Evolutionary conservation across 2,888 invertebrate genomes (phyloP).

Genomic region (Meloe dianella): DNA sequence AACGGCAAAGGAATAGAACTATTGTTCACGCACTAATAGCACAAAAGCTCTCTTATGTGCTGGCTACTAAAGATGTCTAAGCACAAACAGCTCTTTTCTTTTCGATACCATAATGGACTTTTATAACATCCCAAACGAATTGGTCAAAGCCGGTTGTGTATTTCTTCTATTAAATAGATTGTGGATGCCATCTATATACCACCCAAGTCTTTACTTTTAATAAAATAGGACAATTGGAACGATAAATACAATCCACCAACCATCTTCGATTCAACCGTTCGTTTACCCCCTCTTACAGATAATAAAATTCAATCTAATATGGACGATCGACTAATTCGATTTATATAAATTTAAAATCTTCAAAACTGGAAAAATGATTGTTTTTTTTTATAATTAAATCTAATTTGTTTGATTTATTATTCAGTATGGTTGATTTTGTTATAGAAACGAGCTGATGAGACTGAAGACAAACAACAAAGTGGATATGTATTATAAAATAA

Average conservation of each 20-base stretch:
- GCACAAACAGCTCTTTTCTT: conserved; percentile 37
- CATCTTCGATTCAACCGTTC: neutral
- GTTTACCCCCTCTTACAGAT: neutral
- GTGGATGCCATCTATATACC: conserved; percentile 4
- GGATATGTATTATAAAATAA: neutral
- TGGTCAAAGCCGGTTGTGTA: conserved; percentile 32
- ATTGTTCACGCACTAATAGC: conserved; percentile 38
- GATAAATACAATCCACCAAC: neutral
- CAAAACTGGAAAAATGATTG: neutral
- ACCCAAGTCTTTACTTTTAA: conserved; percentile 7
- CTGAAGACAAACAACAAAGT: conserved; percentile 4
- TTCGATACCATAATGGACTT: conserved; percentile 37
- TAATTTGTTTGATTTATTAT: neutral
- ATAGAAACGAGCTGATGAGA: neutral
- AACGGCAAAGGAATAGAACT: conserved; percentile 30
- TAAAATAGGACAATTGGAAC: conserved; percentile 1
- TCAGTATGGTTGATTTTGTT: neutral
- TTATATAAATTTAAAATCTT: neutral
- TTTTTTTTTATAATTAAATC: neutral
- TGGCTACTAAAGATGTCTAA: conserved; percentile 28
- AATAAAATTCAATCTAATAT: conserved; percentile 7
- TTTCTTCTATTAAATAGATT: conserved; percentile 14
- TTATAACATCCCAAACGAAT: conserved; percentile 35
- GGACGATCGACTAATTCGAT: neutral
- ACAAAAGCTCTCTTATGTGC: conserved; percentile 35